A percentile compares a stretch with the other conserved stretches of the same genome.
phyloP scores from a whole-genome alignment of 2,113 vertebrate genomes.

The Anhinga rufa region DNA sequence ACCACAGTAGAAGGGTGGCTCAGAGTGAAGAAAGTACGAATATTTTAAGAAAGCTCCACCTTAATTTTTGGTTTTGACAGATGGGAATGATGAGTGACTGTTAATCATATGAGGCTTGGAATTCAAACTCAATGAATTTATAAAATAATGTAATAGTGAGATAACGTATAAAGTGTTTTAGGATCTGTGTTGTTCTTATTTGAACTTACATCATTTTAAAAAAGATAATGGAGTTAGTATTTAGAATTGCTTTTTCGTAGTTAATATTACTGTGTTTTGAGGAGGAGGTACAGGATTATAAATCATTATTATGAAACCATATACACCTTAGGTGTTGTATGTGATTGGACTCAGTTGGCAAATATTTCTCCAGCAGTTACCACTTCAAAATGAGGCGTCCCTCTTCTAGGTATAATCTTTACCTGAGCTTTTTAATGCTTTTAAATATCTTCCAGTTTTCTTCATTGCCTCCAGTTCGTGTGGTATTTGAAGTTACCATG shows the following conservation, averaged over 20 bases:
- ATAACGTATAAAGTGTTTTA: not conserved
- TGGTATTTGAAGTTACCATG: conserved; percentile 95
- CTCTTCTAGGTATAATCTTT: not conserved
- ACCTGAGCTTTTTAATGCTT: conserved; percentile 26
- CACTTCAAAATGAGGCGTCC: not conserved
- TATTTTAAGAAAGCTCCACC: not conserved
- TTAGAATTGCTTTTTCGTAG: not conserved
- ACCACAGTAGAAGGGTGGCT: not conserved
- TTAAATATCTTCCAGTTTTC: conserved; percentile 83
- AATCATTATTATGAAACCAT: not conserved
- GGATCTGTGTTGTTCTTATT: not conserved
- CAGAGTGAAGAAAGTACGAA: not conserved
- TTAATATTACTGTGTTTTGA: not conserved
- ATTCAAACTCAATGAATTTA: not conserved
- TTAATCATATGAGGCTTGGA: not conserved
- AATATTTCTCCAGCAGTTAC: not conserved
- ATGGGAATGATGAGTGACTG: not conserved
- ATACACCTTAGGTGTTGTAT: too few species aligned
- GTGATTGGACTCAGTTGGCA: not conserved
- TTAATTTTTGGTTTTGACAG: not conserved
- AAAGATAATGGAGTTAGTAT: not conserved
- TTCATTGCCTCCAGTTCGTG: conserved; percentile 91
- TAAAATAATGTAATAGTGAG: not conserved
- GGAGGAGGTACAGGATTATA: not conserved
- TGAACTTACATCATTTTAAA: not conserved